Conservation (phyloP, 2,113 vertebrate species). For the Pygoscelis antarcticus region DNA sequence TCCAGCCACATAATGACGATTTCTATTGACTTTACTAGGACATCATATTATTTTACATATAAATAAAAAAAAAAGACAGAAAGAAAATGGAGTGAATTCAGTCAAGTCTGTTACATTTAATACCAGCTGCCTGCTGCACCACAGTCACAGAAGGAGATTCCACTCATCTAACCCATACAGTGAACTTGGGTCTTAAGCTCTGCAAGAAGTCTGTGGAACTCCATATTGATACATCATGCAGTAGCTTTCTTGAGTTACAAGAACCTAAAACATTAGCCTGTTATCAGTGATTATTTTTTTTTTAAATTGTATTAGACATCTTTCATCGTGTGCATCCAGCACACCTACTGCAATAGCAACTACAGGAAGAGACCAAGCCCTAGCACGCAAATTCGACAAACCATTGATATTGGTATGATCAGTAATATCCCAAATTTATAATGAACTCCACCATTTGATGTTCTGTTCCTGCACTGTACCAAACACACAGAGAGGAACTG, state of each 20-base stretch:
- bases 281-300: too few relatives aligned
- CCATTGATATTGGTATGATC: neutral
- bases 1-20: too few relatives aligned
- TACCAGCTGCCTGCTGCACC: neutral
- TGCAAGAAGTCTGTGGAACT: neutral
- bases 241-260: neutral
- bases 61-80: neutral
- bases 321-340: neutral
- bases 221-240: fast-evolving
- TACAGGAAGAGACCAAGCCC: neutral
- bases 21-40: neutral
- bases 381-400: neutral
- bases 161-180: neutral
- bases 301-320: neutral
- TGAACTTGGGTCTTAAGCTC: neutral
- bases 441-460: fast-evolving
- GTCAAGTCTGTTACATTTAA: neutral
- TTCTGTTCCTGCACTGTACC: neutral
- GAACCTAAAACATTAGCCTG: neutral
- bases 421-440: neutral
- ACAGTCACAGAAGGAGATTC: neutral
- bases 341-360: neutral
- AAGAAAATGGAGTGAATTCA: neutral
- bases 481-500: neutral
- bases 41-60: neutral